Percentiles rank a stretch among this genome's conserved stretches.
phyloP scores from a whole-genome alignment of 2,113 vertebrate genomes.

The Noctilio leporinus region DNA sequence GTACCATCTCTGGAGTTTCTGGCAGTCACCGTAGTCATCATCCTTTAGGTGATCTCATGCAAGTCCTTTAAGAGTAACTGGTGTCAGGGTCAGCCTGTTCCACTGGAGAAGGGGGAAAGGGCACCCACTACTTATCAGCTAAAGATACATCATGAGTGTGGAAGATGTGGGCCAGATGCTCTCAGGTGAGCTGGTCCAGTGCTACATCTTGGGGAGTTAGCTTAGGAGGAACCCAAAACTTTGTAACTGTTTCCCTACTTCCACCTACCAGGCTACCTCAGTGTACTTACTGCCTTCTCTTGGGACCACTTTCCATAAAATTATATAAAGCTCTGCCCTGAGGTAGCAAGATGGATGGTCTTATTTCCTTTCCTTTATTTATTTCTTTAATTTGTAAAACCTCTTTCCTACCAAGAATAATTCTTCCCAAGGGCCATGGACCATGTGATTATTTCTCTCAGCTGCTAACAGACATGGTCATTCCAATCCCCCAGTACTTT shows the following conservation, averaged over 20 bases:
- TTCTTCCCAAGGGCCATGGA: not conserved
- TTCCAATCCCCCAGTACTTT: not conserved
- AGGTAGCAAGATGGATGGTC: not conserved
- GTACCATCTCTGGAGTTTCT: not conserved
- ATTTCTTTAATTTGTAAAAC: constrained; percentile 24
- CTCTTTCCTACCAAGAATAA: constrained; percentile 13
- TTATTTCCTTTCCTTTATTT: constrained; percentile 32
- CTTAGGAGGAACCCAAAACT: not conserved
- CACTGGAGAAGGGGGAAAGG: not conserved
- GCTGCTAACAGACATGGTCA: not conserved
- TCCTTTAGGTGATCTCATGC: not conserved
- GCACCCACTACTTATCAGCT: not conserved
- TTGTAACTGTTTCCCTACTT: not conserved
- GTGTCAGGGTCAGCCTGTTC: not conserved
- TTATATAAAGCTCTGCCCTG: not conserved
- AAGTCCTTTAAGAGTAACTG: not conserved
- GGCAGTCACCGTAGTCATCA: not conserved
- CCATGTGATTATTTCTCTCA: not conserved
- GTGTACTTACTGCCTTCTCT: not conserved
- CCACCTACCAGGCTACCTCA: not conserved
- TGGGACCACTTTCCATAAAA: not conserved
- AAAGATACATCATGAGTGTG: too few relatives aligned
- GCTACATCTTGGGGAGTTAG: not conserved
- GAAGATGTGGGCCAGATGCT: not conserved
- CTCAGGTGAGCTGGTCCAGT: not conserved